These are phyloP conservation scores for Nomada goodeniana DNA, from an alignment of 2,888 invertebrate genomes.

Conservation along the genomic window DNA sequence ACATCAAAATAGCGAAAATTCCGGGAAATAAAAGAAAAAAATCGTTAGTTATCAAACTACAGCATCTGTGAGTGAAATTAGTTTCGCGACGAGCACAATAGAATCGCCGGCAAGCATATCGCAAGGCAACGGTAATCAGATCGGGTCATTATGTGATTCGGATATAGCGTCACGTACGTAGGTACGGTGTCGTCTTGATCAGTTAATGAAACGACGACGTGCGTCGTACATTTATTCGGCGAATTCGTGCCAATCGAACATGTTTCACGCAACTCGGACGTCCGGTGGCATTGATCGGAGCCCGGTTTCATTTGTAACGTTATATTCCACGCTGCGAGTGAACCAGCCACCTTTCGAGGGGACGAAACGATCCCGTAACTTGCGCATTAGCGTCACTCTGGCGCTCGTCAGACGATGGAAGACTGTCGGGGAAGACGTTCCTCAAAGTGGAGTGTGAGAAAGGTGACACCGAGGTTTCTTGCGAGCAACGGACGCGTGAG, in stretches of 20 bases:
- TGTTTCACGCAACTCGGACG: background rate
- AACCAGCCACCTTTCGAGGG: background rate
- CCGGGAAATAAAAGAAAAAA: background rate
- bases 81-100: background rate
- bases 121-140: slow-evolving; percentile 19
- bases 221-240: background rate
- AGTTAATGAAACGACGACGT: slow-evolving; percentile 29
- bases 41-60: too few species aligned
- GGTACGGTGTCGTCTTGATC: slow-evolving; percentile 8
- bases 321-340: background rate
- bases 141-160: slow-evolving; percentile 14
- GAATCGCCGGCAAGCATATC: background rate
- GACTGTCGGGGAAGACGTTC: background rate
- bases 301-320: background rate
- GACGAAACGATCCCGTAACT: background rate
- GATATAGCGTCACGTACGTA: background rate
- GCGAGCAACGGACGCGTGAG: background rate
- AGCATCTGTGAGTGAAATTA: background rate
- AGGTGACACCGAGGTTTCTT: background rate
- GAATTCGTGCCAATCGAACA: background rate
- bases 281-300: too few species aligned
- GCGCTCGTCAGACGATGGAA: background rate
- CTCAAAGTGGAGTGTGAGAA: slow-evolving; percentile 1
- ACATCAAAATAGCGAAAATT: background rate
- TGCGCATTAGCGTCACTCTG: background rate